Evolutionary conservation across 2,113 vertebrate genomes (phyloP), one percentile per base, ranked within the genome.

Genomic region (Pelvicachromis taeniatus): DNA sequence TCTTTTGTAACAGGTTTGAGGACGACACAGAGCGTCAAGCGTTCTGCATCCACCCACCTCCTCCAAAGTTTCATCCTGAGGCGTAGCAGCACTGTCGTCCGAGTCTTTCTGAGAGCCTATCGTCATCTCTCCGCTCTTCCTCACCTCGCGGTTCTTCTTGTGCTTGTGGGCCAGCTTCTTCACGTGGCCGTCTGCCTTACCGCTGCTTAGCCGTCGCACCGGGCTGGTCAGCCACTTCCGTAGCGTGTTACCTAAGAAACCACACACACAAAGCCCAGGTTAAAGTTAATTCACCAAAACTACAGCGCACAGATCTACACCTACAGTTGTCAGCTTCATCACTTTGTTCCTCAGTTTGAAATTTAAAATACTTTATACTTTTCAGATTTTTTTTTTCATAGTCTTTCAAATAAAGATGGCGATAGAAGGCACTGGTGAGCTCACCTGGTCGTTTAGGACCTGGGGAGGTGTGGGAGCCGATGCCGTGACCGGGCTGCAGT

Each of bases 221-320:
- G 99, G 99, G 90, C 99, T 99, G 45, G 99, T 99, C 16, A 99
- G 97, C 99, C 99, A 99, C 65, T 99, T 99, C 21, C 99, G 96
- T 82, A 99, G 92, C 1, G 99, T 99, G 91, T 99, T 99, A 61
- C 99, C 99, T 0, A 13, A 38, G 19, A 79, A 77, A 77, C 2
- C 53, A 21, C 48, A 78, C 0, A 54, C 9, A 55, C 4, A 1
- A 55, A 26, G 29, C 16, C n/a, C 31, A 77, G 78, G 45, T 48
- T 38, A 19, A 33, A 19, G 26, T n/a, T 45, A 26, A 70, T 45
- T 17, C 59, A 65, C 19, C 1, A 0, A 10, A 70, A 45, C 65
- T 26, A 5, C 5, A 70, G 38, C 6, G 5, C 1, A 70, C 38
- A 70, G 65, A 73, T 73, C 14, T 50, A 29, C 4, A 73, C 4